phyloP scores from a whole-genome alignment of 1,140 invertebrate genomes.

The Alviniconcha marisindica region DNA sequence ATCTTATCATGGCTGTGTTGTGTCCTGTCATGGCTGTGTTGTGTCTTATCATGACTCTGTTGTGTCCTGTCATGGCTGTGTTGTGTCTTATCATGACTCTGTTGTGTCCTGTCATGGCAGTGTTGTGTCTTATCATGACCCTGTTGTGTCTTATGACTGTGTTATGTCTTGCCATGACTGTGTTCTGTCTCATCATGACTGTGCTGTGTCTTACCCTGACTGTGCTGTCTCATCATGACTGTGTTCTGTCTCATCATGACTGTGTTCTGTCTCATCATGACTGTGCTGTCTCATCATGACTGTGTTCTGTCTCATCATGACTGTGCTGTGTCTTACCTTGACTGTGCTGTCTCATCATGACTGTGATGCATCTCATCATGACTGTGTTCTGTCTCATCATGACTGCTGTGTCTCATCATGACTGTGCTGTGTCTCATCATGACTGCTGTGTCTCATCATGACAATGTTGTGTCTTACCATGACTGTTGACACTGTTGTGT shows the following conservation, averaged over 20 bases:
- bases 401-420: too few species aligned
- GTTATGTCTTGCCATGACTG: not conserved
- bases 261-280: not conserved
- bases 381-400: slow-evolving; percentile 26
- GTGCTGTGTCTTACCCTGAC: not conserved
- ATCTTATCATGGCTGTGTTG: too few species aligned
- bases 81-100: too few species aligned
- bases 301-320: too few species aligned
- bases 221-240: not conserved
- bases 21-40: not conserved
- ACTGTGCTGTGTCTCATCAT: too few species aligned
- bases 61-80: slow-evolving; percentile 40
- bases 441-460: too few species aligned
- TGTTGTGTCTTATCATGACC: too few species aligned
- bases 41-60: not conserved
- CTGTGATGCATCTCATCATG: not conserved
- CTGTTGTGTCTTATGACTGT: not conserved
- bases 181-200: slow-evolving; percentile 39
- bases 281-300: slow-evolving; percentile 30
- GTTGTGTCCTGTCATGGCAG: too few species aligned
- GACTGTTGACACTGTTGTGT: too few species aligned
- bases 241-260: not conserved
- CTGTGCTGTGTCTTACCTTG: too few species aligned
- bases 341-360: too few species aligned
- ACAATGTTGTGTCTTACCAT: too few species aligned